Percentiles rank a stretch among this genome's conserved stretches.
phyloP scores from a whole-genome alignment of 2,113 vertebrate species.

The Oryzias celebensis region DNA sequence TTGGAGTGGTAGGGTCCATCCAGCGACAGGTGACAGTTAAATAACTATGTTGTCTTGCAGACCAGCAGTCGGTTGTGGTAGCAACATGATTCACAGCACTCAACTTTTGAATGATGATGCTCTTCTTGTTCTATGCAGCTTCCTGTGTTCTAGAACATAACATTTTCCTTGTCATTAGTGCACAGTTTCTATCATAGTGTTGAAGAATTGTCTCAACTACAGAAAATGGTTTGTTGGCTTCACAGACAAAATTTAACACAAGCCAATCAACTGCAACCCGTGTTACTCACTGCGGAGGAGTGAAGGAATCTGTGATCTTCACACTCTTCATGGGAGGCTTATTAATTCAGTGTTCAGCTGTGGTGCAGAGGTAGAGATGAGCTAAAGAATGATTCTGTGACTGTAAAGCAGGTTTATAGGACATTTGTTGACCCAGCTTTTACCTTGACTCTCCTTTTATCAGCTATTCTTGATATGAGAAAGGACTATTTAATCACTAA shows the following conservation, averaged over 20 bases:
- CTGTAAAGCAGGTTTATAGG: too few relatives aligned
- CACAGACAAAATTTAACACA: neutral
- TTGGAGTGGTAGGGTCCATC: neutral
- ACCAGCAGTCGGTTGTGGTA: slow-evolving; percentile 7
- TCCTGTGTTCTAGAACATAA: neutral
- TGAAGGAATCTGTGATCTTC: neutral
- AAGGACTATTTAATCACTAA: too few relatives aligned
- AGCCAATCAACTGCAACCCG: too few relatives aligned
- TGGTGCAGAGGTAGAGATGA: too few relatives aligned
- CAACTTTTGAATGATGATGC: neutral
- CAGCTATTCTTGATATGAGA: too few relatives aligned
- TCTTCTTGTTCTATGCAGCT: neutral
- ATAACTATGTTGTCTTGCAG: neutral
- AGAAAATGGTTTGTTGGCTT: neutral
- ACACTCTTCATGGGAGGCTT: neutral
- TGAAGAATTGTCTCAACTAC: neutral
- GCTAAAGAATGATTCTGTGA: too few relatives aligned
- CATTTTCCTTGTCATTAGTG: neutral
- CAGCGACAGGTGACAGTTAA: neutral
- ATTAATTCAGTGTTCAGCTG: neutral
- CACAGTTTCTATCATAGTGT: neutral
- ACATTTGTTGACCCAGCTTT: too few relatives aligned
- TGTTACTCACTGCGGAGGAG: too few relatives aligned
- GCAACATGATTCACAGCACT: slow-evolving; percentile 1
- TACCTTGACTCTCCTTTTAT: too few relatives aligned